A percentile compares a stretch with the other conserved stretches of the same genome.
phyloP scores from a whole-genome alignment of 2,797 vertebrate genomes.

The Erethizon dorsatum region DNA sequence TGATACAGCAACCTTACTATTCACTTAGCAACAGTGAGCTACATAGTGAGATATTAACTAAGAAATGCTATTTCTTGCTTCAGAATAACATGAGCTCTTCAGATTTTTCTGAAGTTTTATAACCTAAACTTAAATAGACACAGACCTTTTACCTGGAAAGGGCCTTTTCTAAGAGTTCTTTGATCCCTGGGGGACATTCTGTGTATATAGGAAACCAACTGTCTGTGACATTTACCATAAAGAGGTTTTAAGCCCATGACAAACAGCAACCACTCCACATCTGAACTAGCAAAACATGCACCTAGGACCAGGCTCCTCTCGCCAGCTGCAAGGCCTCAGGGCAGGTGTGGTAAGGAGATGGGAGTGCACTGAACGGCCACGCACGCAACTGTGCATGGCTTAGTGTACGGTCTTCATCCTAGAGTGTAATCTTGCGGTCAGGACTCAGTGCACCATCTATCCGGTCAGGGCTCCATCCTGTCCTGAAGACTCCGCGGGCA shows the following conservation, averaged over 20 bases:
- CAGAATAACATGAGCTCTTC: background rate
- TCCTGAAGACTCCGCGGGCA: background rate
- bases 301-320: background rate
- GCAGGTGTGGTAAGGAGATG: background rate
- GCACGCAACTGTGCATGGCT: background rate
- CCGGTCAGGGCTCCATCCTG: background rate
- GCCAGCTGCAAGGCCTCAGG: background rate
- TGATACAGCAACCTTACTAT: background rate
- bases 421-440: background rate
- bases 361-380: background rate
- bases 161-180: background rate
- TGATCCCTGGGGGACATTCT: background rate
- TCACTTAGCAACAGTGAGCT: background rate
- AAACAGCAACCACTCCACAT: constrained; percentile 37
- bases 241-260: constrained; percentile 5
- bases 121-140: background rate
- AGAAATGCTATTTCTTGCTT: constrained; percentile 37
- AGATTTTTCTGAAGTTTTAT: constrained; percentile 41
- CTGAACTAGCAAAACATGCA: constrained; percentile 24
- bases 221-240: constrained; percentile 3
- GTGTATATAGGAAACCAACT: background rate
- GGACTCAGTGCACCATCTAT: background rate
- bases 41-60: background rate
- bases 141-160: background rate
- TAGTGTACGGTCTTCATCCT: background rate